Percentiles rank a stretch among this genome's conserved stretches.
Evolutionary conservation across 2,797 vertebrate genomes (phyloP).

Genomic region (Scolopax rusticola): DNA sequence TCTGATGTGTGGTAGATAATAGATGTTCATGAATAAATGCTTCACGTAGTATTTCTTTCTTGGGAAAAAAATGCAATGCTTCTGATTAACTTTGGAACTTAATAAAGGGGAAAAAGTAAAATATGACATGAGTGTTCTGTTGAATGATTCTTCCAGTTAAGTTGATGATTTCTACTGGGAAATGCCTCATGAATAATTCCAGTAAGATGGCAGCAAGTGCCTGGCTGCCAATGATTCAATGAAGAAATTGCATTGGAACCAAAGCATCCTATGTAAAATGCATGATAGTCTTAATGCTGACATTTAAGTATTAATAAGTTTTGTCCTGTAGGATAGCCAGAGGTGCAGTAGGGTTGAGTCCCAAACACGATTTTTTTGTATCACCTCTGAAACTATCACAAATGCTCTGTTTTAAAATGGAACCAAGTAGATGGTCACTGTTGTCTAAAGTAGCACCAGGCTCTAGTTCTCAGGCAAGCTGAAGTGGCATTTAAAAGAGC

Average conservation of each 20-base stretch:
- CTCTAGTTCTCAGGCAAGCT: background rate
- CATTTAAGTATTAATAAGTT: slow-evolving; percentile 79
- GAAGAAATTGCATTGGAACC: slow-evolving; percentile 69
- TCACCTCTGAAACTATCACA: slow-evolving; percentile 64
- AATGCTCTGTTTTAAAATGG: slow-evolving; percentile 46
- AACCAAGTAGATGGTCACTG: background rate
- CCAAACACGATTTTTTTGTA: slow-evolving; percentile 20
- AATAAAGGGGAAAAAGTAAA: slow-evolving; percentile 60
- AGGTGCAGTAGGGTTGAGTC: slow-evolving; percentile 39
- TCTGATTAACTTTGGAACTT: slow-evolving; percentile 47
- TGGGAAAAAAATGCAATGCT: background rate
- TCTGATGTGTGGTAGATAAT: background rate
- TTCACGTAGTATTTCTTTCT: slow-evolving; percentile 29
- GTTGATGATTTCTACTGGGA: slow-evolving; percentile 66
- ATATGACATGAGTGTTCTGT: slow-evolving; percentile 53
- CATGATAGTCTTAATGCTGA: slow-evolving; percentile 75
- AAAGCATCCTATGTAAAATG: slow-evolving; percentile 79
- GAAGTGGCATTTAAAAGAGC: background rate
- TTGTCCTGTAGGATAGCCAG: slow-evolving; percentile 42
- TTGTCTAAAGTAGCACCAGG: background rate
- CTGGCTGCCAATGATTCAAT: slow-evolving; percentile 53
- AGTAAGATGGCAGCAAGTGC: slow-evolving; percentile 46
- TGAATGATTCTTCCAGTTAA: slow-evolving; percentile 64
- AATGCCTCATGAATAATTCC: slow-evolving; percentile 74
- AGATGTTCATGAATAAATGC: slow-evolving; percentile 13